Percentiles rank a stretch among this genome's conserved stretches.
Conservation (phyloP, 2,888 invertebrate genomes). For the Synanthedon tipuliformis region DNA sequence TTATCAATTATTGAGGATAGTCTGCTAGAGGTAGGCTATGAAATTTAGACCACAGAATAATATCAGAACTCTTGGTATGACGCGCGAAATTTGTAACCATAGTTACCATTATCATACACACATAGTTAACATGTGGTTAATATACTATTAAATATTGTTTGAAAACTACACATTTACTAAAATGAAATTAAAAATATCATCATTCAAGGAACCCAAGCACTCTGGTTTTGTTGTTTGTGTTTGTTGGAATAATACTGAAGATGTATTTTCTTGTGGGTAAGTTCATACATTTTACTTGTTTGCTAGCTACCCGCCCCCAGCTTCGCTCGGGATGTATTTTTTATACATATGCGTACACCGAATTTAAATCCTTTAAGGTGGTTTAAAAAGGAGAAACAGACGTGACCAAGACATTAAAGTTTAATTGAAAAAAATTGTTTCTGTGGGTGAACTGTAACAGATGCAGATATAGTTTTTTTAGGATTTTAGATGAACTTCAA, state of each 20-base stretch:
- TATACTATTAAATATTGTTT: neutral
- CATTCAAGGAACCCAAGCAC: conserved; percentile 81
- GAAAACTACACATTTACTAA: neutral
- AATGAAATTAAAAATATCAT: conserved; percentile 87
- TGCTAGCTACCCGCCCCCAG: too few relatives aligned
- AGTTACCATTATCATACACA: neutral
- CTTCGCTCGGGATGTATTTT: too few relatives aligned
- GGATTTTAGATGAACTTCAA: too few relatives aligned
- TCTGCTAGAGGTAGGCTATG: too few relatives aligned
- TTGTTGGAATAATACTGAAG: conserved; percentile 94
- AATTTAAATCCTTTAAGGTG: too few relatives aligned
- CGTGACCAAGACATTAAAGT: too few relatives aligned
- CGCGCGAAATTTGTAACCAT: conserved; percentile 2
- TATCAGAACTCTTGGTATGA: neutral
- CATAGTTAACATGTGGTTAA: conserved; percentile 1
- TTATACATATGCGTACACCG: too few relatives aligned
- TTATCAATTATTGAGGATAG: too few relatives aligned
- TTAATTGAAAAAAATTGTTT: too few relatives aligned
- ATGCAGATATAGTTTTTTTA: too few relatives aligned
- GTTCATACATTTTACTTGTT: conserved; percentile 10
- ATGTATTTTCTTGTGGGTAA: conserved; percentile 91
- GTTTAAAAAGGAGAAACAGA: too few relatives aligned
- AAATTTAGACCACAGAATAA: neutral
- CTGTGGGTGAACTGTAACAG: too few relatives aligned
- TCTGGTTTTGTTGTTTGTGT: conserved; percentile 87